phyloP scores from a whole-genome alignment of 1,140 invertebrate genomes.

The Ericerus pela region DNA sequence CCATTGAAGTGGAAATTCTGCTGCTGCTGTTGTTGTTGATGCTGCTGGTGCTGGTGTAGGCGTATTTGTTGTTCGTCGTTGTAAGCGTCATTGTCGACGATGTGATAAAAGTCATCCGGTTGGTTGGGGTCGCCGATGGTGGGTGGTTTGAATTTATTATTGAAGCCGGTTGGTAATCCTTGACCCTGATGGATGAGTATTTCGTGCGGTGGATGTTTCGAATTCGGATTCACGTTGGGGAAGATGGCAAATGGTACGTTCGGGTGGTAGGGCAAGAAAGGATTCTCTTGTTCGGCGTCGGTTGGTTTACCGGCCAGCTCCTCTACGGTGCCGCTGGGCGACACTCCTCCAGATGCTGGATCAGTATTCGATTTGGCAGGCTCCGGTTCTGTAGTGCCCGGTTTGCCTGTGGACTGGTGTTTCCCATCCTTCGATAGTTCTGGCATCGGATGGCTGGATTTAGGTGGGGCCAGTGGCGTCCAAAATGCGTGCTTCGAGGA shows the following conservation, averaged over 20 bases:
- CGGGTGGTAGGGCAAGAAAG: not conserved
- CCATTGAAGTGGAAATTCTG: too few relatives aligned
- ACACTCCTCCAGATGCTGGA: too few relatives aligned
- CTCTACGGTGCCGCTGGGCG: not conserved
- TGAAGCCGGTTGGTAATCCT: not conserved
- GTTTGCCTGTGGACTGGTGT: not conserved
- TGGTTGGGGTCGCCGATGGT: not conserved
- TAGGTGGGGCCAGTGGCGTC: not conserved
- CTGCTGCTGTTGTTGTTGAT: too few relatives aligned
- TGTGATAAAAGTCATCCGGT: not conserved
- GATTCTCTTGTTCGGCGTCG: not conserved
- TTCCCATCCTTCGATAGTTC: not conserved
- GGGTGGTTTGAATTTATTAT: not conserved
- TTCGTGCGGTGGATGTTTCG: not conserved
- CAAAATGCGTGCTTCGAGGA: not conserved
- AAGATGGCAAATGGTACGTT: not conserved
- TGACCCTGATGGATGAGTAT: slow-evolving; percentile 1
- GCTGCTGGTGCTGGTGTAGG: not conserved
- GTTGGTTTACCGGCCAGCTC: not conserved
- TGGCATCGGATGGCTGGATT: not conserved
- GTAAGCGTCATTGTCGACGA: slow-evolving; percentile 3
- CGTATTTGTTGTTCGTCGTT: slow-evolving; percentile 5
- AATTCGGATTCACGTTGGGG: not conserved
- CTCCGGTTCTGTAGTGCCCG: not conserved
- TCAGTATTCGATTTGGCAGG: not conserved